A percentile compares a stretch with the other conserved stretches of the same genome.
Conservation (phyloP, 1,140 invertebrate genomes). For the Habropoda laboriosa region DNA sequence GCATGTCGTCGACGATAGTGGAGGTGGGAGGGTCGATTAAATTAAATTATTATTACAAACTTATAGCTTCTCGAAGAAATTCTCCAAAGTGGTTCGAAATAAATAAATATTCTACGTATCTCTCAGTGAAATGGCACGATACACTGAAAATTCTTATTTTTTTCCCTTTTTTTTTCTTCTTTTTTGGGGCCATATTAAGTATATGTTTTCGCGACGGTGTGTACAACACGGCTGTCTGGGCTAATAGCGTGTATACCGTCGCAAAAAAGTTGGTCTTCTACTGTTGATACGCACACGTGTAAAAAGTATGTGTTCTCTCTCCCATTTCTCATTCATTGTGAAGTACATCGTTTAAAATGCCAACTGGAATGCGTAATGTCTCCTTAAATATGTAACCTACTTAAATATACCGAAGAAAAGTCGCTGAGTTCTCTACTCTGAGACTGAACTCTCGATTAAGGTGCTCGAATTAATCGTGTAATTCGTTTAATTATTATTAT, state of each 20-base stretch:
- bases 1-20: conserved; percentile 5
- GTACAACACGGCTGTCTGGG: no score
- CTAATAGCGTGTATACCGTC: background rate
- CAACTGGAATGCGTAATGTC: conserved; percentile 69
- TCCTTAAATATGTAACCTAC: conserved; percentile 54
- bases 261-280: conserved; percentile 29
- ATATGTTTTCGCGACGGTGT: conserved; percentile 40
- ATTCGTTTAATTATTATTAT: conserved; percentile 52
- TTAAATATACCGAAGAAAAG: no score
- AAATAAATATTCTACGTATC: conserved; percentile 49
- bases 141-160: conserved; percentile 19
- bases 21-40: conserved; percentile 12
- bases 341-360: conserved; percentile 67
- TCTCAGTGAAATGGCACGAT: conserved; percentile 54
- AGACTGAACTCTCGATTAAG: conserved; percentile 46
- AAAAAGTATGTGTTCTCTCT: conserved; percentile 50
- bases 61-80: conserved; percentile 5
- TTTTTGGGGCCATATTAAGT: conserved; percentile 47
- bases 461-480: conserved; percentile 51
- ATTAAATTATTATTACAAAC: conserved; percentile 23
- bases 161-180: no score
- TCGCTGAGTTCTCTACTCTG: conserved; percentile 24
- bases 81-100: conserved; percentile 25
- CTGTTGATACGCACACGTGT: conserved; percentile 44
- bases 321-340: background rate